A percentile compares a stretch with the other conserved stretches of the same genome.
Conservation (phyloP, 2,888 invertebrate genomes). For the Lottia scabra region DNA sequence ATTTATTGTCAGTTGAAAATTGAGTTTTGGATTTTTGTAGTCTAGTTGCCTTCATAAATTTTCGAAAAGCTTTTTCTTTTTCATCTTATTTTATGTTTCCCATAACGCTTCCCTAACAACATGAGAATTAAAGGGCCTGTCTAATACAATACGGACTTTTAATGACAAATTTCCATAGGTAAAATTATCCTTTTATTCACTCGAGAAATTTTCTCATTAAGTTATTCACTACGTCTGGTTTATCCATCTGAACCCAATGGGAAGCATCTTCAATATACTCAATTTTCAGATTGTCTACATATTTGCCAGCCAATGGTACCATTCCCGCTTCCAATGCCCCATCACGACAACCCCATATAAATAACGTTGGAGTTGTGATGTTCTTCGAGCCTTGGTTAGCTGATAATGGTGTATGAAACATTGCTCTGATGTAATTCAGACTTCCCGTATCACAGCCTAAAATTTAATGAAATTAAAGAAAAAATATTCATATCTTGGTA, state of each 20-base stretch:
- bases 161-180: too few relatives aligned
- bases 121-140: too few relatives aligned
- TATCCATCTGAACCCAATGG: slow-evolving; percentile 84
- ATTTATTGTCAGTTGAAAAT: too few relatives aligned
- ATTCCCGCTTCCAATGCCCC: slow-evolving; percentile 40
- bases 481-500: too few relatives aligned
- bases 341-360: slow-evolving; percentile 55
- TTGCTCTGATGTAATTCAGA: slow-evolving; percentile 80
- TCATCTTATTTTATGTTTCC: too few relatives aligned
- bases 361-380: slow-evolving; percentile 38
- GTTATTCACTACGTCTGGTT: slow-evolving; percentile 76
- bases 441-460: slow-evolving; percentile 80
- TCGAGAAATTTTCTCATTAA: slow-evolving; percentile 75
- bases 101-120: too few relatives aligned
- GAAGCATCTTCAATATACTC: slow-evolving; percentile 77
- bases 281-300: slow-evolving; percentile 71
- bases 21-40: too few relatives aligned
- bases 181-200: too few relatives aligned
- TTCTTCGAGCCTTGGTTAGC: slow-evolving; percentile 7
- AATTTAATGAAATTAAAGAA: slow-evolving; percentile 29
- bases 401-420: slow-evolving; percentile 20
- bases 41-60: too few relatives aligned
- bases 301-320: slow-evolving; percentile 29
- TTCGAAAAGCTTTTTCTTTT: too few relatives aligned
- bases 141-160: too few relatives aligned